Conservation (phyloP, 2,797 vertebrate species). For the Anas bernieri region DNA sequence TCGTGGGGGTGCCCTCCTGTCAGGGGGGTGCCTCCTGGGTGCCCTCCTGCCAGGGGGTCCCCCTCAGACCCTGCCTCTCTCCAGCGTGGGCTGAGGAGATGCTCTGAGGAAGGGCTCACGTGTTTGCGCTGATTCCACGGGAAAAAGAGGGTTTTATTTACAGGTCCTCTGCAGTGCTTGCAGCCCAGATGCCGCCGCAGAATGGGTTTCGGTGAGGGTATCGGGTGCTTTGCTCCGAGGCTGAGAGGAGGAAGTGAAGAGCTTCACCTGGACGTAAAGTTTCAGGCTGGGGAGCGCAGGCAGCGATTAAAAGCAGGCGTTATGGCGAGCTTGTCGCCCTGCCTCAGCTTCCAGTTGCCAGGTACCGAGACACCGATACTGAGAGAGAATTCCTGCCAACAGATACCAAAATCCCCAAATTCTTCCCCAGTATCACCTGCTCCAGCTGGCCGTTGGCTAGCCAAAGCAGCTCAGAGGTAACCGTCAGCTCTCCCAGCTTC, state of each 20-base stretch:
- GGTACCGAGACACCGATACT: neutral
- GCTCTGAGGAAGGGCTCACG: neutral
- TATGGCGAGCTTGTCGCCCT: neutral
- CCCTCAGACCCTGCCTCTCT: neutral
- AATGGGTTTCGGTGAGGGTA: neutral
- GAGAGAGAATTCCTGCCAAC: neutral
- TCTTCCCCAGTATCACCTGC: too few species aligned
- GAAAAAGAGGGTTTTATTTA: constrained; percentile 45
- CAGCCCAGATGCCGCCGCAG: constrained; percentile 2
- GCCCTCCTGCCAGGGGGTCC: too few species aligned
- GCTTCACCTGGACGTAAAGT: neutral
- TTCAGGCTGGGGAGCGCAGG: neutral
- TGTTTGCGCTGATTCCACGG: neutral
- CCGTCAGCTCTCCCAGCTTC: neutral
- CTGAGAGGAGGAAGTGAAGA: neutral
- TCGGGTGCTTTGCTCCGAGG: neutral
- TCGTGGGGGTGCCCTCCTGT: too few species aligned
- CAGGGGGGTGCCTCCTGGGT: too few species aligned
- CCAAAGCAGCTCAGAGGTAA: neutral
- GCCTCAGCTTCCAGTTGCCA: neutral
- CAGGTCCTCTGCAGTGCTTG: constrained; percentile 33
- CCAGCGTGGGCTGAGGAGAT: neutral
- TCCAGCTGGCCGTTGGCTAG: neutral
- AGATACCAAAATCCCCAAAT: too few species aligned
- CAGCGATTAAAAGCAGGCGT: neutral